A percentile compares a stretch with the other conserved stretches of the same genome.
phyloP scores from a whole-genome alignment of 2,888 invertebrate genomes.

The Chydorus sphaericus region DNA sequence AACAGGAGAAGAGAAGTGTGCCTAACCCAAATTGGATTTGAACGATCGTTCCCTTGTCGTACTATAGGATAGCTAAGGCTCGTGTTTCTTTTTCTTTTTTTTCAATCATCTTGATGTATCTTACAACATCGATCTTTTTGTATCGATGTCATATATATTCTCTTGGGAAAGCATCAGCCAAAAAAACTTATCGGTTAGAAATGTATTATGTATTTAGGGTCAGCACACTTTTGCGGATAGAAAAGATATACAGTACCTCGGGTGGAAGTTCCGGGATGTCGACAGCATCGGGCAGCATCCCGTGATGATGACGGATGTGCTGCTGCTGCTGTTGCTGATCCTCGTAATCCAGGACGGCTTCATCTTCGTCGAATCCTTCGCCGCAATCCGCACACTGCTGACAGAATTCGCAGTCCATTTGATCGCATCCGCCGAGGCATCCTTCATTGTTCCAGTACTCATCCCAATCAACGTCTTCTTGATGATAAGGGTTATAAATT shows the following conservation, averaged over 20 bases:
- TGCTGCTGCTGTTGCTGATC: background rate
- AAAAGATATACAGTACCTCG: background rate
- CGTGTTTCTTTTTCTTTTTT: no score
- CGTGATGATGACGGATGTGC: background rate
- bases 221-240: no score
- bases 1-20: no score
- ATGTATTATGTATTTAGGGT: no score
- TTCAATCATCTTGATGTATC: no score
- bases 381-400: conserved; percentile 6
- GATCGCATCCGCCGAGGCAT: background rate
- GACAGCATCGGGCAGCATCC: background rate
- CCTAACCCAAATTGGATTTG: no score
- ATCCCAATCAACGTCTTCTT: conserved; percentile 3
- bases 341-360: background rate
- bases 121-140: no score
- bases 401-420: conserved; percentile 3
- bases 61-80: no score
- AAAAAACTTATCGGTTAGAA: no score
- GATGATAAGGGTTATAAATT: background rate
- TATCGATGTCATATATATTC: no score
- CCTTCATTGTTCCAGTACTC: conserved; percentile 9
- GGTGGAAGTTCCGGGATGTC: conserved; percentile 3
- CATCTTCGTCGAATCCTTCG: background rate
- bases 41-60: no score
- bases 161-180: no score